These are phyloP conservation scores for Drosophila ustulata DNA, from an alignment of 2,888 invertebrate genomes.

Conservation along the genomic window DNA sequence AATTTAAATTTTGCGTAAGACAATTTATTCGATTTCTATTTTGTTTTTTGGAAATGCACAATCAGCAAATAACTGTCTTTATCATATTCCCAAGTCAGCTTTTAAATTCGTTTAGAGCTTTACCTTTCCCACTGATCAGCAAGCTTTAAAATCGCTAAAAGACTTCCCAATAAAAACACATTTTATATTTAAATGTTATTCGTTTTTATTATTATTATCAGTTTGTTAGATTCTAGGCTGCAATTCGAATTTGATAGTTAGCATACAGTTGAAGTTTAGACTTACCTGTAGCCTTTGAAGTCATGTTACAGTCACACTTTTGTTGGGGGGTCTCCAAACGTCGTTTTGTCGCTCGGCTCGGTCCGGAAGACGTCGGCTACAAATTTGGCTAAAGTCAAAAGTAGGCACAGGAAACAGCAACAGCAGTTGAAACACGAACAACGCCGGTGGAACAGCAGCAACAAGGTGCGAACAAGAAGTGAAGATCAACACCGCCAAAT, in stretches of 20 bases:
- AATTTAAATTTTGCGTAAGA: no score
- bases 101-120: no score
- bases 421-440: slow-evolving; percentile 56
- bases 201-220: background rate
- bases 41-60: no score
- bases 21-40: no score
- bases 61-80: no score
- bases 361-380: slow-evolving; percentile 42
- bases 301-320: background rate
- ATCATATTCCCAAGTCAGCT: no score
- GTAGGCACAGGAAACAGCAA: slow-evolving; percentile 62
- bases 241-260: background rate
- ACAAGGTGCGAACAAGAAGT: slow-evolving; percentile 60
- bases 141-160: no score
- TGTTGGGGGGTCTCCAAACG: background rate
- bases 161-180: background rate
- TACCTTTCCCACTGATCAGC: no score
- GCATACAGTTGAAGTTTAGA: background rate
- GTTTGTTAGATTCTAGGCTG: background rate
- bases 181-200: background rate
- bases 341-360: background rate
- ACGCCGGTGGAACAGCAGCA: slow-evolving; percentile 63
- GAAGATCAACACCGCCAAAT: slow-evolving; percentile 54
- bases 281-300: background rate
- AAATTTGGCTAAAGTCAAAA: slow-evolving; percentile 75